Conservation (phyloP, 2,797 vertebrate genomes). For the Erethizon dorsatum region DNA sequence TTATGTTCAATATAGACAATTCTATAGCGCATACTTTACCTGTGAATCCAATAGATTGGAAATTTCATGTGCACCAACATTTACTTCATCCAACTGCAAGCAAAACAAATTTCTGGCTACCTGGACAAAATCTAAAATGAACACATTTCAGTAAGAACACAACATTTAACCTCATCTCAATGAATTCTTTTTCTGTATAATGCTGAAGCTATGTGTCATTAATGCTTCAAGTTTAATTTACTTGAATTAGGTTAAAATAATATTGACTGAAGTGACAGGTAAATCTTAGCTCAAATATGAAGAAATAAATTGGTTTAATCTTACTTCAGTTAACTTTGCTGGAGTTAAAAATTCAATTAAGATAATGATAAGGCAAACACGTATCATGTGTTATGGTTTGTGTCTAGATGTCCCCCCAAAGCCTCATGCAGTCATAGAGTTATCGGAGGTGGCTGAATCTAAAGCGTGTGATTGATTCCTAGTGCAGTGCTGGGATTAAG, state of each 20-base stretch:
- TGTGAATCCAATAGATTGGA: constrained; percentile 88
- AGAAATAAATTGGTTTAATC: constrained; percentile 27
- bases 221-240: constrained; percentile 27
- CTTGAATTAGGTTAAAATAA: constrained; percentile 39
- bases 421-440: not conserved
- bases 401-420: not conserved
- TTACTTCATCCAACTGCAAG: constrained; percentile 88
- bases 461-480: not conserved
- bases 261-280: not conserved
- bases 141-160: constrained; percentile 61
- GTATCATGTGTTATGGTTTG: not conserved
- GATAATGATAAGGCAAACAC: constrained; percentile 43
- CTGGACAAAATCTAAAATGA: constrained; percentile 92
- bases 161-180: constrained; percentile 61
- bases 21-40: constrained; percentile 82
- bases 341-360: constrained; percentile 14
- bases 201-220: not conserved
- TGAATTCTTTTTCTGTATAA: constrained; percentile 35
- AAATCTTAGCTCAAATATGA: constrained; percentile 11
- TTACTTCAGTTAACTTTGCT: constrained; percentile 18
- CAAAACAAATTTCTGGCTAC: constrained; percentile 92
- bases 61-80: constrained; percentile 86
- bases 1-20: not conserved
- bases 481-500: not conserved
- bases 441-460: not conserved